Base-by-base conservation (phyloP, 2,113 vertebrate genomes). In the Rhineura floridana region DNA sequence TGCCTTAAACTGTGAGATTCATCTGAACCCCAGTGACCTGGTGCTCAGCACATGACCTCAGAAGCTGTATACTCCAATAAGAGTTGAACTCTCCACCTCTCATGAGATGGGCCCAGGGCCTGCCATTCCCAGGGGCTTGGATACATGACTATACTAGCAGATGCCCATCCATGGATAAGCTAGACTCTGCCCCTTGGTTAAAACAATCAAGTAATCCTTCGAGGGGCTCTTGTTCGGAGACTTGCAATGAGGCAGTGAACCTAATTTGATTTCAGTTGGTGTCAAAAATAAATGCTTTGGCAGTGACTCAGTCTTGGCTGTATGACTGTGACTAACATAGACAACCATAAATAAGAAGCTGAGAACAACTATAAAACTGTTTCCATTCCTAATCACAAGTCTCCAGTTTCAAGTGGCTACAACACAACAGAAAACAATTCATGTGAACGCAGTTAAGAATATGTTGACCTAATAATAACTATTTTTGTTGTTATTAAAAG, bases 251-350 rank as follows among this genome's bases (percentile, higher is more conserved):
- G 92, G 93, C 89, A 94, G 91, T 96, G 96, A 97, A 95, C 96
- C 95, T 97, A 98, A 97, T 97, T 96, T 90, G 9, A 85, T 97
- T 98, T 97, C 95, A 96, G 96, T 98, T 98, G 96, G 97, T 97
- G 96, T 97, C 96, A 96, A 95, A 97, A 97, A 96, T 96, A 97
- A 98, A 98, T 97, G 95, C 89, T 94, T 95, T 95, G 95, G 91
- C 96, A 96, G 95, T 98, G 98, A 98, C 96, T 98, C 98, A 98
- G 96, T 94, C 95, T 96, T 98, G 97, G 97, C 96, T 92, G 89
- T 91, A 73, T 94, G 93, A 89, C 97, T 96, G 96, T 98, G 98
- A 98, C 98, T 98, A 98, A 98, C 91, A 95, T 93, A 95, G 91
- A 91, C 92, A 89, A 94, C 93, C 96, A 96, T 97, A 96, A 97